Base-by-base conservation (phyloP, 2,888 invertebrate species). In the Phania funesta region DNA sequence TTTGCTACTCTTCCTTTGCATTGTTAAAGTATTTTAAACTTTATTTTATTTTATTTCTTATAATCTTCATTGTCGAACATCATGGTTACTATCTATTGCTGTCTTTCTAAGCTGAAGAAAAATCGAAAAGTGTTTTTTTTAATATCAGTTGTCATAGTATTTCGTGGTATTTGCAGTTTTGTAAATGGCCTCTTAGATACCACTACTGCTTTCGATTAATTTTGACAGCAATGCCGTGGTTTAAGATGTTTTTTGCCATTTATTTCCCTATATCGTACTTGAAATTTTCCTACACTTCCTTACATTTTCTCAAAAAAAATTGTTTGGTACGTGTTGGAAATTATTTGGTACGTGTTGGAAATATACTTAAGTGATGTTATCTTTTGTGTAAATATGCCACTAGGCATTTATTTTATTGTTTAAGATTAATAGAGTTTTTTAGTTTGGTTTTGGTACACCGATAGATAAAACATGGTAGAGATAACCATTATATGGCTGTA, bases 171-270 rank as follows among this genome's bases (percentile, higher is more conserved):
- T 81, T 82, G 84, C 38, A 20, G 58, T 60, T 71, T 58, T 73
- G 41, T 73, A 73, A 73, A 62, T 84, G 73, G 46, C 38, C 56
- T 35, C 5, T 32, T 32, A 50, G 54, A 74, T 41, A 35, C 24
- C 26, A 48, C 24, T 44, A 65, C 44, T 52, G 64, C 56, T 78
- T 24, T 54, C 75, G 80, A 78, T 79, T 84, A 73, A 68, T 78
- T 76, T 76, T 67, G 74, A 74, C 70, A 26, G 35, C 80, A 75
- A 46, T 54, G 44, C 38, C 67, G 6, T 54, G 52, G 46, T 52
- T 62, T n/a, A 29, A 50, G 46, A 29, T 48, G 20, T 0, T 50
- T 67, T 7, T 74, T 44, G 13, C 11, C 11, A 9, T 2, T 26
- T 60, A 6, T 13, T 50, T 67, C 16, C 60, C 41, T 11, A 16